These are phyloP conservation scores for Bugulina stolonifera DNA, from an alignment of 2,888 invertebrate genomes.

Conservation along the genomic window DNA sequence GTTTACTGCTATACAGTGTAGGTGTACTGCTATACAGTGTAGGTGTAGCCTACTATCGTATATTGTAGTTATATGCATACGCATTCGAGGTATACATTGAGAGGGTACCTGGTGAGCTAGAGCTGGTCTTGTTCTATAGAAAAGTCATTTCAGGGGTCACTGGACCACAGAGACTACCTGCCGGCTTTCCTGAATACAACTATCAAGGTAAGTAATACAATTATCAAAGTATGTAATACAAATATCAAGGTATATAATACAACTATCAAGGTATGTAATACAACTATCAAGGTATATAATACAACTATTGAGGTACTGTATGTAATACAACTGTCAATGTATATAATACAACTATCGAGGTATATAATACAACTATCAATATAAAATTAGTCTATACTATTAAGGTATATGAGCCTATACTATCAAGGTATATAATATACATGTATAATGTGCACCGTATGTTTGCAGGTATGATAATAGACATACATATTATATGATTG, in stretches of 20 bases:
- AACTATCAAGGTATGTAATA: background rate
- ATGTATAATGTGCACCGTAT: background rate
- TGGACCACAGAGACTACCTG: background rate
- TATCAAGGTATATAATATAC: background rate
- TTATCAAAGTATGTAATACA: too few relatives aligned
- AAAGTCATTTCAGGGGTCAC: too few relatives aligned
- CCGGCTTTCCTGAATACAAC: constrained; percentile 15
- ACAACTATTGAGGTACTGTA: too few relatives aligned
- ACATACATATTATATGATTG: too few relatives aligned
- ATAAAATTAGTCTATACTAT: background rate
- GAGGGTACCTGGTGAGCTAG: constrained; percentile 10
- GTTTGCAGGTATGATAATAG: background rate
- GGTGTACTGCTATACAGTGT: too few relatives aligned
- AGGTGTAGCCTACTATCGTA: too few relatives aligned
- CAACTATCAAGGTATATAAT: too few relatives aligned
- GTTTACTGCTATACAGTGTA: too few relatives aligned
- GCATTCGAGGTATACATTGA: background rate
- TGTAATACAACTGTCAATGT: too few relatives aligned
- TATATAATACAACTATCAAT: background rate
- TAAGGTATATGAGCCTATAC: background rate
- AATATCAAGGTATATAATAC: too few relatives aligned
- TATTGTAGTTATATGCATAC: background rate
- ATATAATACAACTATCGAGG: background rate
- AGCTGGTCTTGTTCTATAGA: background rate
- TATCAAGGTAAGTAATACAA: constrained; percentile 6